phyloP scores from a whole-genome alignment of 2,113 vertebrate genomes.

The Choloepus hoffmanni region DNA sequence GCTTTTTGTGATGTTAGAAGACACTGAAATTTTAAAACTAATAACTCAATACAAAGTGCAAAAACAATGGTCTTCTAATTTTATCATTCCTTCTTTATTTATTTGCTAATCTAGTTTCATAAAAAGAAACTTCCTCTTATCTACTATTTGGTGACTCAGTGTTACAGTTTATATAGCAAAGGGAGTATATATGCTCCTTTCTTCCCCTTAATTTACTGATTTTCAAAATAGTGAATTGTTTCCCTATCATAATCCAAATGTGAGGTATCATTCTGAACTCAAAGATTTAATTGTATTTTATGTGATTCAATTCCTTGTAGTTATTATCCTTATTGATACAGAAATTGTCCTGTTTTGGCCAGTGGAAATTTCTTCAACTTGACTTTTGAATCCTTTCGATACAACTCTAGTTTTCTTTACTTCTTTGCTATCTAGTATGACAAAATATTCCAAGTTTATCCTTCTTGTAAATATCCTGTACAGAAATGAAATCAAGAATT shows the following conservation, averaged over 20 bases:
- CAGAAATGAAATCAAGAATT: background rate
- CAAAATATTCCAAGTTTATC: background rate
- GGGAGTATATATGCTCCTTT: background rate
- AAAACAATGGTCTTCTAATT: background rate
- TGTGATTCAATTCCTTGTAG: background rate
- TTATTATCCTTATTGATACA: background rate
- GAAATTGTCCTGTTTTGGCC: background rate
- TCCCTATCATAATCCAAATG: background rate
- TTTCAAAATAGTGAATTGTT: background rate
- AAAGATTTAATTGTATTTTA: slow-evolving; percentile 9
- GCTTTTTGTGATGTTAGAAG: background rate
- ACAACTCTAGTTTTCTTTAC: background rate
- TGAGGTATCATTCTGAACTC: slow-evolving; percentile 2
- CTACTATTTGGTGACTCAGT: background rate
- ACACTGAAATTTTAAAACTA: background rate
- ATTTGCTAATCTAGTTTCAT: background rate
- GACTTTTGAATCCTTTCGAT: slow-evolving; percentile 19
- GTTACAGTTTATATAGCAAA: background rate
- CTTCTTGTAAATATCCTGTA: background rate
- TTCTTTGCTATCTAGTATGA: background rate
- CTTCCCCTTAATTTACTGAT: background rate
- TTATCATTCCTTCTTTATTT: slow-evolving; percentile 5
- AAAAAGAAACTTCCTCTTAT: background rate
- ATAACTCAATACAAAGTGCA: background rate
- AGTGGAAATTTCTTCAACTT: slow-evolving; percentile 21